Evolutionary conservation across 1,140 invertebrate species (phyloP).

Genomic region (Lepidurus arcticus): DNA sequence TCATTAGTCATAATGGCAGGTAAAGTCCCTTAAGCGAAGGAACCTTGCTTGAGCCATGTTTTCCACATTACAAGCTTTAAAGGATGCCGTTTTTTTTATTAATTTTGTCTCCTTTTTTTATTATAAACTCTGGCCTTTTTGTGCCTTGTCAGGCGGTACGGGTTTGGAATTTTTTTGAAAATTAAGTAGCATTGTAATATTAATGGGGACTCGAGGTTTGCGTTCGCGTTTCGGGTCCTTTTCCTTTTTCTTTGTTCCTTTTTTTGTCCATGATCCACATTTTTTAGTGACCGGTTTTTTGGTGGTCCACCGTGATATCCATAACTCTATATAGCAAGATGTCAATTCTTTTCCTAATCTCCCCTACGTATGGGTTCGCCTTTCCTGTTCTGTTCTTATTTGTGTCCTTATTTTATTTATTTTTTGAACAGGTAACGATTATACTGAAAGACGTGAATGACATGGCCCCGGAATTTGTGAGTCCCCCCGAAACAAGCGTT

Average conservation of each 20-base stretch:
- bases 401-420: neutral
- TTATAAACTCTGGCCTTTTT: neutral
- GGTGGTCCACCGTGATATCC: neutral
- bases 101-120: neutral
- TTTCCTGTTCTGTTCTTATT: neutral
- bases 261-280: neutral
- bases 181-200: constrained; percentile 20
- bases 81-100: constrained; percentile 1
- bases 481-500: constrained; percentile 67
- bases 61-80: constrained; percentile 11
- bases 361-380: neutral
- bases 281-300: constrained; percentile 4
- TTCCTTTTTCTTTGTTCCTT: neutral
- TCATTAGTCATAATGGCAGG: constrained; percentile 21
- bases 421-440: constrained; percentile 68
- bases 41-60: neutral
- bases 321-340: neutral
- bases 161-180: neutral
- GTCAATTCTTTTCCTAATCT: neutral
- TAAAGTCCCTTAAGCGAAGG: constrained; percentile 21
- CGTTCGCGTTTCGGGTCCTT: neutral
- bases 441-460: constrained; percentile 90
- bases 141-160: constrained; percentile 7
- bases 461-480: constrained; percentile 82
- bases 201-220: neutral